Evolutionary conservation across 2,113 vertebrate species (phyloP).

Genomic region (Stomatorhinus ivindoensis): DNA sequence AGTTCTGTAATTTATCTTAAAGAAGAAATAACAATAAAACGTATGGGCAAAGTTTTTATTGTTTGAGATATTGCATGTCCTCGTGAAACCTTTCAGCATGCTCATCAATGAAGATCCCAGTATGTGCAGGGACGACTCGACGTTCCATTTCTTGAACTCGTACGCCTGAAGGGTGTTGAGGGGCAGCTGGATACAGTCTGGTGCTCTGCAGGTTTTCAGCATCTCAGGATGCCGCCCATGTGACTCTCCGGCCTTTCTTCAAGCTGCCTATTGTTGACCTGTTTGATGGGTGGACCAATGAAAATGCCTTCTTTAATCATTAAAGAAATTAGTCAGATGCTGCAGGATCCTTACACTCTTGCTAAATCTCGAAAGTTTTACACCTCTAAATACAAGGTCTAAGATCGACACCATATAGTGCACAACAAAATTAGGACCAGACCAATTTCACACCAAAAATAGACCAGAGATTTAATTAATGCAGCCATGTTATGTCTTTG

Average conservation of each 20-base stretch:
- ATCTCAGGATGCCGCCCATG: not conserved
- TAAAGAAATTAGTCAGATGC: not conserved
- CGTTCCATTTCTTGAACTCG: not conserved
- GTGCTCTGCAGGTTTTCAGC: not conserved
- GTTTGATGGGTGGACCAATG: not conserved
- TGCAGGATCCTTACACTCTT: not conserved
- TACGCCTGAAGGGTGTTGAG: not conserved
- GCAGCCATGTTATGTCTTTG: not conserved
- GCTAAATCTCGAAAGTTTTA: not conserved
- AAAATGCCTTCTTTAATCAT: not conserved
- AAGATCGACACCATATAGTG: no score
- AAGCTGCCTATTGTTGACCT: not conserved
- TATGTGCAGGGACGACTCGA: not conserved
- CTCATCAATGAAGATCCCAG: not conserved
- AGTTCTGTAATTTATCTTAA: not conserved
- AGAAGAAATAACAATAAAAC: not conserved
- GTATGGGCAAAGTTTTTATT: not conserved
- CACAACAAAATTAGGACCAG: not conserved
- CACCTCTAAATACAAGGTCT: not conserved
- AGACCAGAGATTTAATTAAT: not conserved
- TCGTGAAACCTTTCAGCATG: not conserved
- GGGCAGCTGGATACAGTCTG: not conserved
- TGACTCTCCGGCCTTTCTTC: not conserved
- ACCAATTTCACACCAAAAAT: not conserved
- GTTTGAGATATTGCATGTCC: not conserved